Conservation (phyloP, 2,113 vertebrate genomes). For the Phalacrocorax brasilianus region DNA sequence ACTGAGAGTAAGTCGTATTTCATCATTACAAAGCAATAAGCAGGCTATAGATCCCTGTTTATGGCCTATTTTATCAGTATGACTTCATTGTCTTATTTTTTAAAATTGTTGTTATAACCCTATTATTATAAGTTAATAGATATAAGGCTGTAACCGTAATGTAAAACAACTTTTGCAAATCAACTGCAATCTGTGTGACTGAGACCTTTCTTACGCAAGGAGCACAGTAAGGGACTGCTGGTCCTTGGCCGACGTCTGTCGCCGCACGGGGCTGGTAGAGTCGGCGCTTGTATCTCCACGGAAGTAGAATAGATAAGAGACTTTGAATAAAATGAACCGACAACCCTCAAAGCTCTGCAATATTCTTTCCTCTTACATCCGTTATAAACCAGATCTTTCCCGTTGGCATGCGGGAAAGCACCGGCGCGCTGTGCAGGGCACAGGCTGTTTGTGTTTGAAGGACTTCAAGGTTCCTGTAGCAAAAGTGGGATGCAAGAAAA, state of each 20-base stretch:
- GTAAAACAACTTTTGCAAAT: not conserved
- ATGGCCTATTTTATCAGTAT: slow-evolving; percentile 20
- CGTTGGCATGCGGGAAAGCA: fast-evolving
- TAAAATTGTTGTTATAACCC: slow-evolving; percentile 13
- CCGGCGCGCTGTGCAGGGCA: fast-evolving
- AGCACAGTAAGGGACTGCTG: not conserved
- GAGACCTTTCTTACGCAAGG: not conserved
- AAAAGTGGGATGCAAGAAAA: not conserved
- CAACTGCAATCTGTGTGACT: not conserved
- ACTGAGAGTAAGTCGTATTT: not conserved
- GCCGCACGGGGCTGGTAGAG: fast-evolving
- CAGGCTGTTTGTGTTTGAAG: not conserved
- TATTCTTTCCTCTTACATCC: not conserved
- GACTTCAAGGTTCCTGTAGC: not conserved
- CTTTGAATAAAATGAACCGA: fast-evolving
- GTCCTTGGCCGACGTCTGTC: not conserved
- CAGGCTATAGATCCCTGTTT: slow-evolving; percentile 26
- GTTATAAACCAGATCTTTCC: not conserved
- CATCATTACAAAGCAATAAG: slow-evolving; percentile 34
- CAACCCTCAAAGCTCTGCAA: fast-evolving
- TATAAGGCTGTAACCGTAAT: not conserved
- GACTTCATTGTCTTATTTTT: slow-evolving; percentile 32
- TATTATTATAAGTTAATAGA: not conserved
- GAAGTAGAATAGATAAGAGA: fast-evolving
- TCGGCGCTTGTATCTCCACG: fast-evolving